Conservation (phyloP, 2,113 vertebrate genomes). For the Alethe diademata region DNA sequence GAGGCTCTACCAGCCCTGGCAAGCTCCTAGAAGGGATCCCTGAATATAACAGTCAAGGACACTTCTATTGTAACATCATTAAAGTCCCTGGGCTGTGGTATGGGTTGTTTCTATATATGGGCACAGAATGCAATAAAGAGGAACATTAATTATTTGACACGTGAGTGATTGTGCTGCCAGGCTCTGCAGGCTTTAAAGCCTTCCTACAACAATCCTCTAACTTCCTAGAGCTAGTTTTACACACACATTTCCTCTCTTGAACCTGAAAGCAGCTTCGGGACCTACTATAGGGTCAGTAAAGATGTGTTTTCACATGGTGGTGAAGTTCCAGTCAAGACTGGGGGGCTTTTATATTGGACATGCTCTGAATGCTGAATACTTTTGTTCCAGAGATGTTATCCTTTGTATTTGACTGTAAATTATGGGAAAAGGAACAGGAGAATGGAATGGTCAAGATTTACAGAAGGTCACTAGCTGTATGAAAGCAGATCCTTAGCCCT, state of each 20-base stretch:
- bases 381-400: background rate
- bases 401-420: background rate
- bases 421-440: background rate
- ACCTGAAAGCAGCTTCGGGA: background rate
- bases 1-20: background rate
- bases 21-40: background rate
- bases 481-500: background rate
- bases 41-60: background rate
- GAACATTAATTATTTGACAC: background rate
- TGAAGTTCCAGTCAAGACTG: background rate
- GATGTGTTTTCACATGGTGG: background rate
- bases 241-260: background rate
- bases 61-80: background rate
- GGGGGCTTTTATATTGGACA: background rate
- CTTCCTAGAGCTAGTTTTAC: background rate
- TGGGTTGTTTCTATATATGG: conserved; percentile 9
- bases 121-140: conserved; percentile 7
- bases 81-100: background rate
- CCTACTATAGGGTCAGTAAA: background rate
- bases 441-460: background rate
- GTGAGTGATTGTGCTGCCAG: background rate
- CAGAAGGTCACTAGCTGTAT: background rate
- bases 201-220: background rate
- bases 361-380: background rate
- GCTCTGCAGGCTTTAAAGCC: background rate